phyloP scores from a whole-genome alignment of 2,113 vertebrate genomes.

The Numida meleagris region DNA sequence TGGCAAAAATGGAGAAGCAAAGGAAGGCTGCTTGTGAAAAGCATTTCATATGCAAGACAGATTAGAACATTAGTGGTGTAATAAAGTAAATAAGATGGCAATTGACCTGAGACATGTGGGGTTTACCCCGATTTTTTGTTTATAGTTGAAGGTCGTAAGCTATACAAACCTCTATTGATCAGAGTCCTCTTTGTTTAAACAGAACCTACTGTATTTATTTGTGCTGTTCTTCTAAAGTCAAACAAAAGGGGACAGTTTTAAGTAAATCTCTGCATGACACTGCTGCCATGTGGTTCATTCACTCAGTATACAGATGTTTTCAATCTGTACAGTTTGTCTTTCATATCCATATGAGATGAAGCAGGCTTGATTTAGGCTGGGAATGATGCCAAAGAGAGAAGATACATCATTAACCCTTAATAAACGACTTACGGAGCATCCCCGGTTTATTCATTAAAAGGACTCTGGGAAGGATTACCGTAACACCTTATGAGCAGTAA shows the following conservation, averaged over 20 bases:
- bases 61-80: slow-evolving; percentile 75
- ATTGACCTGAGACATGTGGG: slow-evolving; percentile 79
- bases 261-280: slow-evolving; percentile 78
- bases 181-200: slow-evolving; percentile 80
- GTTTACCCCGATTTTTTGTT: slow-evolving; percentile 80
- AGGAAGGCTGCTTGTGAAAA: slow-evolving; percentile 10
- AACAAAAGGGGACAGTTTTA: slow-evolving; percentile 79
- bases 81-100: slow-evolving; percentile 78
- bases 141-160: slow-evolving; percentile 80
- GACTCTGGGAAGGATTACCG: slow-evolving; percentile 39
- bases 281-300: slow-evolving; percentile 77
- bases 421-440: slow-evolving; percentile 19
- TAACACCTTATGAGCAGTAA: neutral
- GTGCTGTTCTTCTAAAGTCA: slow-evolving; percentile 77
- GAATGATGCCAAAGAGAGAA: slow-evolving; percentile 84
- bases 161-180: slow-evolving; percentile 84
- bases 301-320: slow-evolving; percentile 86
- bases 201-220: slow-evolving; percentile 85
- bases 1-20: neutral
- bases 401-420: slow-evolving; percentile 85
- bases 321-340: slow-evolving; percentile 85
- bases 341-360: slow-evolving; percentile 83
- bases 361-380: slow-evolving; percentile 85
- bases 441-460: slow-evolving; percentile 54
- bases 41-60: slow-evolving; percentile 69